Percentiles rank a stretch among this genome's conserved stretches.
Conservation (phyloP, 2,888 invertebrate species). For the Mechanitis mazaeus region DNA sequence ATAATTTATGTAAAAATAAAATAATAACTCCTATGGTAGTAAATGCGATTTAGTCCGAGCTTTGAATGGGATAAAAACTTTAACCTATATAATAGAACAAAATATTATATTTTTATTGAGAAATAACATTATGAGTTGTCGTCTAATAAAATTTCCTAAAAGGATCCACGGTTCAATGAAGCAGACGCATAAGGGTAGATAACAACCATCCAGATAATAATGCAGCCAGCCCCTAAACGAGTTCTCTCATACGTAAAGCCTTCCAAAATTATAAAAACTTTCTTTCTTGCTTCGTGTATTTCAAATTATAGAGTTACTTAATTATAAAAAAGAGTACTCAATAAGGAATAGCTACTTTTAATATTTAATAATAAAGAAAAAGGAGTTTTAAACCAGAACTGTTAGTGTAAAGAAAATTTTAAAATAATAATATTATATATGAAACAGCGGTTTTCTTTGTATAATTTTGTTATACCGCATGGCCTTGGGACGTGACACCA, state of each 20-base stretch:
- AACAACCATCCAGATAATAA: slow-evolving; percentile 2
- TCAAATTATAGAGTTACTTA: not conserved
- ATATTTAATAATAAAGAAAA: too few relatives aligned
- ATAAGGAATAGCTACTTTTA: not conserved
- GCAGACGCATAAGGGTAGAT: slow-evolving; percentile 2
- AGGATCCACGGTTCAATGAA: slow-evolving; percentile 2
- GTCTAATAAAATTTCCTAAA: not conserved
- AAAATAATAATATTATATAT: too few relatives aligned
- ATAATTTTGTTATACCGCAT: slow-evolving; percentile 23
- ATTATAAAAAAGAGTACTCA: not conserved
- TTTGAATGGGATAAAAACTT: too few relatives aligned
- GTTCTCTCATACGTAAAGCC: not conserved
- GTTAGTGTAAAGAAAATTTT: too few relatives aligned
- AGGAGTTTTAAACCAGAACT: too few relatives aligned
- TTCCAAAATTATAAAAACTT: not conserved
- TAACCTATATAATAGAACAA: too few relatives aligned
- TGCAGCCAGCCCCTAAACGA: not conserved
- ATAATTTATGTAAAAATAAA: too few relatives aligned
- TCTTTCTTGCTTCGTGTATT: not conserved
- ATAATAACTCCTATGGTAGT: too few relatives aligned
- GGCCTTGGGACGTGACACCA: slow-evolving; percentile 33
- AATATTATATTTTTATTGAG: too few relatives aligned
- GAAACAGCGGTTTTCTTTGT: not conserved
- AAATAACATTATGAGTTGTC: not conserved
- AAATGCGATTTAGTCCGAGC: too few relatives aligned